Base-by-base conservation (phyloP, 1,140 invertebrate genomes). In the Mactra quadrangularis region DNA sequence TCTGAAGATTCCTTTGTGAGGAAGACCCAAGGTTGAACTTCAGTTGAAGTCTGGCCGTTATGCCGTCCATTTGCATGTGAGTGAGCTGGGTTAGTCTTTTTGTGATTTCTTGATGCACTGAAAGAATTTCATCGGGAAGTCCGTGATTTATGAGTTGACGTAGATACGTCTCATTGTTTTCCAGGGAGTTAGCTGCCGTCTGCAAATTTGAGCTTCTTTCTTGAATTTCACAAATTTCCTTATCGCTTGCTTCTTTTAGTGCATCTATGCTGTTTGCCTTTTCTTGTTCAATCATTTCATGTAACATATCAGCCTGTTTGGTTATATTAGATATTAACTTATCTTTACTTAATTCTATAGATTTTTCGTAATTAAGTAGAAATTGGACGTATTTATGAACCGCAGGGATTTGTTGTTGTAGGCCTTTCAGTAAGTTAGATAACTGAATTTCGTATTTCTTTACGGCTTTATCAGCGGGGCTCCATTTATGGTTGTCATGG, bases 231-330 rank as follows among this genome's bases (percentile, higher is more conserved):
- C 50, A n/a, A 29, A 53, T 59, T 71, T 92, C 90, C 11, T 70
- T 47, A 15, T 85, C 78, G 47, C 76, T 87, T 19, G 62, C 60
- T 6, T 74, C 41, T 22, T 82, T 84, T 9, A 92, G 35, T 9
- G 75, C 53, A 13, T 84, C 70, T 13, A 90, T 29, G 33, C 86
- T 45, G 11, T 66, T 47, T 17, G 76, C 64, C 52, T 87, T 87
- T 29, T 88, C 77, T 38, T 86, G 82, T n/a, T 91, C 89, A 66
- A 92, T 87, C 55, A 91, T 68, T 55, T 76, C 82, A 70, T 92
- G 90, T 17, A 92, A 74, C 4, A 45, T 47, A 0, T 89, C 84
- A 2, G 89, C 86, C 57, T 91, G 90, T n/a, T 84, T 66, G 71
- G 87, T 72, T 27, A 90, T 77, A 6, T 76, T 41, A 22, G 62